These are phyloP conservation scores for Datnioides undecimradiatus DNA, from an alignment of 2,113 vertebrate species.

Conservation along the genomic window DNA sequence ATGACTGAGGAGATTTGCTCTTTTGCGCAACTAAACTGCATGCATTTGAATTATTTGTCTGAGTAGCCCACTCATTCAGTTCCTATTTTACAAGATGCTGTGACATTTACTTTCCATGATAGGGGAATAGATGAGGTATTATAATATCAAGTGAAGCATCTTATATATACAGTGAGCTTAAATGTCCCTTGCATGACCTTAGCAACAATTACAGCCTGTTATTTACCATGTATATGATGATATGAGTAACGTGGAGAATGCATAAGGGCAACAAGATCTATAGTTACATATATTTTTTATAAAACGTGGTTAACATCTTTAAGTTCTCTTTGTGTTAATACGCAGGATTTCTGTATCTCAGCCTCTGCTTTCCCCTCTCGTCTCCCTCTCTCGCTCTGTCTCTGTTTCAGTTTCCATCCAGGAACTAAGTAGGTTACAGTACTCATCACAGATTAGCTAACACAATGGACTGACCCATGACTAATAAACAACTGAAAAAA, in stretches of 20 bases:
- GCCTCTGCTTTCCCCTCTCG: background rate
- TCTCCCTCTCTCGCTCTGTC: background rate
- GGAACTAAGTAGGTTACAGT: background rate
- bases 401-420: no score
- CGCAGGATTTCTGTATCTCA: background rate
- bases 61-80: background rate
- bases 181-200: no score
- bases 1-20: slow-evolving; percentile 33
- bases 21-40: background rate
- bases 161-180: no score
- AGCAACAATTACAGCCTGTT: no score
- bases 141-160: background rate
- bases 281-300: background rate
- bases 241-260: background rate
- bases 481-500: background rate
- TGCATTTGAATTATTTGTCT: slow-evolving; percentile 11
- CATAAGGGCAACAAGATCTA: no score
- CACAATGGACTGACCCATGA: no score
- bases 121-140: no score
- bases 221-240: no score
- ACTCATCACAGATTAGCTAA: background rate
- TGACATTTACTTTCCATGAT: background rate
- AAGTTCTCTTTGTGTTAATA: background rate
- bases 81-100: background rate
- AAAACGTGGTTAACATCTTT: background rate